Evolutionary conservation across 2,797 vertebrate genomes (phyloP), one percentile per base, ranked within the genome.

Genomic region (Acanthopagrus latus): DNA sequence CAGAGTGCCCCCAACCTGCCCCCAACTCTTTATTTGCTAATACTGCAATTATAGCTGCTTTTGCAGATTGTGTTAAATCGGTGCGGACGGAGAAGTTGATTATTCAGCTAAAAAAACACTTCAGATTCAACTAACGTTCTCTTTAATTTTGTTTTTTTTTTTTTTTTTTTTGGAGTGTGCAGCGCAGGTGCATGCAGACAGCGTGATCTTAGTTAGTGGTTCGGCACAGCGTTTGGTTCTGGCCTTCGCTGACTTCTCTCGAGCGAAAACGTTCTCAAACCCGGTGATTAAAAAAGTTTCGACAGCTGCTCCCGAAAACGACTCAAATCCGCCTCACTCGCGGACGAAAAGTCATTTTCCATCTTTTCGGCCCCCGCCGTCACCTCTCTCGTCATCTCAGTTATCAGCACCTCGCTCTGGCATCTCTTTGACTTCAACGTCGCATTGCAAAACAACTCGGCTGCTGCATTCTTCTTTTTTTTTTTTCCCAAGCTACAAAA

Each of bases 21-120:
- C 76, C 25, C 65, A 82, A 81, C 74, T 85, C 82, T 86, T 84
- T 78, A 90, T 87, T 75, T 88, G 86, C 81, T 81, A 74, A 82
- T 65, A 84, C 66, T 80, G 83, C 84, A 76, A 78, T 76, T 74
- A 71, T 68, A 82, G 60, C 73, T 64, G 41, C 65, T 65, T 71
- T 71, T 73, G 70, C 52, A 71, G 82, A 50, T 80, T 80, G 43
- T 83, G 59, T 78, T 80, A 81, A 87, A 86, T 85, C 68, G 84
- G 17, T 55, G 3, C 46, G 68, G 80, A 84, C 48, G 54, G n/a
- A 44, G 2, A 56, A 80, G 60, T 57, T 76, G 63, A 83, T 71
- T 74, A 74, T 77, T 86, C 77, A 47, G 58, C 76, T 76, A 41
- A 59, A 41, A 47, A 64, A 14, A 63, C 7, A 14, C 25, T 57